phyloP scores from a whole-genome alignment of 2,888 invertebrate species.

The Himalopsyche kuldschensis region DNA sequence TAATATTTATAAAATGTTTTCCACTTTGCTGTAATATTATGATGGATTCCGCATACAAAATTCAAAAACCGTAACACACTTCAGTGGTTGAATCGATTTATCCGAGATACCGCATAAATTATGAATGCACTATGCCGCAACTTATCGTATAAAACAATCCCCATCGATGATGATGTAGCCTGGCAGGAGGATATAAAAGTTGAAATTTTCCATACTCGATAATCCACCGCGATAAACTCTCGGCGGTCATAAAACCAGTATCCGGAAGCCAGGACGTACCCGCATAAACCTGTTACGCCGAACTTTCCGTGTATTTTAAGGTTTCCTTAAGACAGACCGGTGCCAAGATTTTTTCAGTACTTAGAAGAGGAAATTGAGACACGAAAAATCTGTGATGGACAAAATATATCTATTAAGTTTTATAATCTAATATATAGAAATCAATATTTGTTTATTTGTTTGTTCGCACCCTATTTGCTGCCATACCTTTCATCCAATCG shows the following conservation, averaged over 20 bases:
- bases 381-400: neutral
- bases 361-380: neutral
- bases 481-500: too few species aligned
- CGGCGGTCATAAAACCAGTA: neutral
- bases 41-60: neutral
- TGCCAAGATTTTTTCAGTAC: too few species aligned
- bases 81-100: neutral
- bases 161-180: neutral
- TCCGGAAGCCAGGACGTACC: neutral
- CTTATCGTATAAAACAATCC: neutral
- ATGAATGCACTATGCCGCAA: neutral
- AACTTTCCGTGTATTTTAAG: slow-evolving; percentile 10
- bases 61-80: neutral
- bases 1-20: too few species aligned
- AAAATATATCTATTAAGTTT: too few species aligned
- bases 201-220: neutral
- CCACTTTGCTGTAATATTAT: neutral
- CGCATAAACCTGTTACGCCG: slow-evolving; percentile 9
- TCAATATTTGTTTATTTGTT: too few species aligned
- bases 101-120: neutral
- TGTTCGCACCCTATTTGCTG: too few species aligned
- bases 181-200: neutral
- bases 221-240: neutral
- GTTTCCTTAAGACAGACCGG: neutral
- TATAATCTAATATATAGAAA: too few species aligned